Conservation (phyloP, 2,113 vertebrate species). For the Chamaetylas fuelleborni region DNA sequence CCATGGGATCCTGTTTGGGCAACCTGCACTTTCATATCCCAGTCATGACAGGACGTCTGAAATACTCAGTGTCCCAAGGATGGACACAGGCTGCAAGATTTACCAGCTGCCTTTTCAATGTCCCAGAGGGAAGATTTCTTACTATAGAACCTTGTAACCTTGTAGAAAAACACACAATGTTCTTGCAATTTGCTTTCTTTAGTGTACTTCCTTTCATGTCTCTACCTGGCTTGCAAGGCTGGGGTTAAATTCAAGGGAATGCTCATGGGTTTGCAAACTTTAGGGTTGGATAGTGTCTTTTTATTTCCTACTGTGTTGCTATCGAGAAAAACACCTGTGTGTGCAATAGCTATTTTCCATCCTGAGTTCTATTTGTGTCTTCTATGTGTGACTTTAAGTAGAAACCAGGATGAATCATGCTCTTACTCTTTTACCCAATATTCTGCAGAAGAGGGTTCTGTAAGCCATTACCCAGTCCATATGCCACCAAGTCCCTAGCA, state of each 20-base stretch:
- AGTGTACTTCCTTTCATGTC: neutral
- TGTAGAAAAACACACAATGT: accelerated
- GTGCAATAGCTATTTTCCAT: conserved; percentile 18
- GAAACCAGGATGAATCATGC: conserved; percentile 10
- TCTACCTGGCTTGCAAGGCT: neutral
- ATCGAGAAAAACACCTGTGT: neutral
- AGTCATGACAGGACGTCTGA: neutral
- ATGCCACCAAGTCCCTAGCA: neutral
- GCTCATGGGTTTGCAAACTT: neutral
- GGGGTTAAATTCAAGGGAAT: neutral
- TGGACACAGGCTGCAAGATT: neutral
- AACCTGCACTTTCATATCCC: neutral
- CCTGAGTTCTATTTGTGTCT: neutral
- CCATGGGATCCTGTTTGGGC: neutral
- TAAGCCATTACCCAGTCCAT: neutral
- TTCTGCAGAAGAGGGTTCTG: neutral
- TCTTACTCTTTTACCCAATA: neutral
- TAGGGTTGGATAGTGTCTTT: neutral
- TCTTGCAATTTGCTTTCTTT: neutral
- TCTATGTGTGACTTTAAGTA: neutral
- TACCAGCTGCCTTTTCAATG: neutral
- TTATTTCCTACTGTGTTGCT: neutral
- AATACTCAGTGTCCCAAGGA: neutral
- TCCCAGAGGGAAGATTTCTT: neutral
- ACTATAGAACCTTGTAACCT: neutral